These are phyloP conservation scores for Synanceia verrucosa DNA, from an alignment of 2,797 vertebrate genomes.

Conservation along the genomic window DNA sequence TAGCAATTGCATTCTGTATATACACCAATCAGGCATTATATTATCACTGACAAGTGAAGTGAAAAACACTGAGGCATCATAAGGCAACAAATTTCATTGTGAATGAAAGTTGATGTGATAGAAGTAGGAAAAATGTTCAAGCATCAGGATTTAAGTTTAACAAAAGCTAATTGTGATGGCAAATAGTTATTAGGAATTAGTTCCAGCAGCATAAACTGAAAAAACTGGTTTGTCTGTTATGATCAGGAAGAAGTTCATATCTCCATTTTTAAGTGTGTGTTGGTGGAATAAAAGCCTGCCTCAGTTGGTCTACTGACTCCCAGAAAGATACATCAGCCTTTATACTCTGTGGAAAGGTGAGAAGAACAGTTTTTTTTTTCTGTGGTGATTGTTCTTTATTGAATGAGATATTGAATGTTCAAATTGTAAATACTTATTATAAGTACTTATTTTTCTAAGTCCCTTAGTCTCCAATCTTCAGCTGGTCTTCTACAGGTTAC, in stretches of 20 bases:
- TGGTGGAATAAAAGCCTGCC: neutral
- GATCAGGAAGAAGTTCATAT: conserved; percentile 21
- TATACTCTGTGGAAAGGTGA: conserved; percentile 2
- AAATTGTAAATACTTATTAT: too few species aligned
- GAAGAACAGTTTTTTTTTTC: neutral
- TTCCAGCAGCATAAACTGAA: neutral
- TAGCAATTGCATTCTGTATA: too few species aligned
- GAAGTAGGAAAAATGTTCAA: too few species aligned
- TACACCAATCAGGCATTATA: too few species aligned
- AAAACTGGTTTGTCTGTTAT: conserved; percentile 4
- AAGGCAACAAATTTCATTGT: too few species aligned
- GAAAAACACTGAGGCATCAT: too few species aligned
- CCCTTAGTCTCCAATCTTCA: neutral
- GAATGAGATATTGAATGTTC: neutral
- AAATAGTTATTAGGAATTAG: too few species aligned
- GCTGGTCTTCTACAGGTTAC: neutral
- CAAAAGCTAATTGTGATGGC: too few species aligned
- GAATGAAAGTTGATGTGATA: too few species aligned
- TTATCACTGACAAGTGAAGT: too few species aligned
- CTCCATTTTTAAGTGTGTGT: neutral
- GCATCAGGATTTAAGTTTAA: too few species aligned
- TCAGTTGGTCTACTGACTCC: neutral
- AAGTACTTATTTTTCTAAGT: too few species aligned
- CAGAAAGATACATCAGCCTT: neutral
- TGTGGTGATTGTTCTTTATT: neutral